A percentile compares a stretch with the other conserved stretches of the same genome.
Evolutionary conservation across 2,888 invertebrate genomes (phyloP).

Genomic region (Hirtodrosophila duncani): DNA sequence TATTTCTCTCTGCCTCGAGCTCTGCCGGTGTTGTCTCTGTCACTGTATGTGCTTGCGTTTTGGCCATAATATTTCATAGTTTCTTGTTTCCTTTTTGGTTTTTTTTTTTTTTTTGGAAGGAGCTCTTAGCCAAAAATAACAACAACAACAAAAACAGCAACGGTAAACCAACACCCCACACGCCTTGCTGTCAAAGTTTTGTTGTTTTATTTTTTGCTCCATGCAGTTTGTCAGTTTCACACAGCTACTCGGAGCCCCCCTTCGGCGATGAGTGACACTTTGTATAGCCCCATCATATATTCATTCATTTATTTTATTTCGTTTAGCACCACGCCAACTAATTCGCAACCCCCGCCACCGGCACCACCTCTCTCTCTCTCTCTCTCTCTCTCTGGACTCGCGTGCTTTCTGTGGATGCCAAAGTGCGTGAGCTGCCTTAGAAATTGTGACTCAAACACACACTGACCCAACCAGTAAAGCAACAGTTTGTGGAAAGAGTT

Average conservation of each 20-base stretch:
- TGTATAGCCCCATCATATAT: constrained; percentile 39
- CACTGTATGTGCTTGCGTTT: constrained; percentile 41
- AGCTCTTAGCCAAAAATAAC: constrained; percentile 22
- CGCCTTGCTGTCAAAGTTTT: constrained; percentile 16
- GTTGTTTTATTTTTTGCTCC: constrained; percentile 32
- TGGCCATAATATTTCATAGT: constrained; percentile 48
- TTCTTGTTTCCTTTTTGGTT: constrained; percentile 20
- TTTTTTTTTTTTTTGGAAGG: no score
- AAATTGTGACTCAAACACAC: constrained; percentile 23
- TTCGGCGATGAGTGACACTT: constrained; percentile 54
- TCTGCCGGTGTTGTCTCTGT: neutral
- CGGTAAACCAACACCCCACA: constrained; percentile 20
- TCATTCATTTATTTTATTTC: constrained; percentile 70
- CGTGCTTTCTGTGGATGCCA: constrained; percentile 18
- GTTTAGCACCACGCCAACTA: constrained; percentile 58
- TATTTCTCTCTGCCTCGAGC: constrained; percentile 19
- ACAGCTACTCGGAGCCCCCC: constrained; percentile 25
- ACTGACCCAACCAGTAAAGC: no score
- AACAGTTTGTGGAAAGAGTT: no score
- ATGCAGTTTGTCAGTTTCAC: constrained; percentile 50
- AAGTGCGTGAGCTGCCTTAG: constrained; percentile 57
- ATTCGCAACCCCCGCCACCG: neutral
- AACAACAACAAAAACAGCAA: constrained; percentile 7
- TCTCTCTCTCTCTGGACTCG: neutral
- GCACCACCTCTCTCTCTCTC: neutral